Conservation (phyloP, 2,113 vertebrate species). For the Bujurquina vittata region DNA sequence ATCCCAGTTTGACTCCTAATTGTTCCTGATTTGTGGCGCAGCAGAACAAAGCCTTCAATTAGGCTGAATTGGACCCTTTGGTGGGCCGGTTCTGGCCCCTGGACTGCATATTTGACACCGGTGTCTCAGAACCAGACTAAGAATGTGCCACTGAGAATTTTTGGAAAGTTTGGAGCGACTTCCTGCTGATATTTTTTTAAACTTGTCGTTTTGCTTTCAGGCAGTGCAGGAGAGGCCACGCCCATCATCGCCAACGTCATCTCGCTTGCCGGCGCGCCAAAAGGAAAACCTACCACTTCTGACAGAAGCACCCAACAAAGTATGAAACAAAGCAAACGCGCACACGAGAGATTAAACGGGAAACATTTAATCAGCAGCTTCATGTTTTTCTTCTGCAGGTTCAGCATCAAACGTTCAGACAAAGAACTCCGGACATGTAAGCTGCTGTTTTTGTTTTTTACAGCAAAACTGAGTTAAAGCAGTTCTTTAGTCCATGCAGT, state of each 20-base stretch:
- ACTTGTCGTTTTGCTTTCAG: constrained; percentile 6
- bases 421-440: constrained; percentile 88
- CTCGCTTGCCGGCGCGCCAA: constrained; percentile 87
- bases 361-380: background rate
- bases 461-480: background rate
- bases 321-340: constrained; percentile 44
- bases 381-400: constrained; percentile 69
- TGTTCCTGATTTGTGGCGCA: too few relatives aligned
- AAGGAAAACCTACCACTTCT: constrained; percentile 81
- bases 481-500: background rate
- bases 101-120: background rate
- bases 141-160: background rate
- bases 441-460: constrained; percentile 3
- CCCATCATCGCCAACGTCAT: constrained; percentile 95
- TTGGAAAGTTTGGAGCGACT: background rate
- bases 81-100: too few relatives aligned
- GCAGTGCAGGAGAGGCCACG: constrained; percentile 80
- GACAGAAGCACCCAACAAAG: constrained; percentile 87
- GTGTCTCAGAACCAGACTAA: fast-evolving
- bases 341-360: fast-evolving
- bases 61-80: too few relatives aligned
- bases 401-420: constrained; percentile 81
- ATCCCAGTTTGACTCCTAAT: too few relatives aligned
- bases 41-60: too few relatives aligned
- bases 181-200: background rate